A percentile compares a stretch with the other conserved stretches of the same genome.
Conservation (phyloP, 2,888 invertebrate genomes). For the Troides aeacus region DNA sequence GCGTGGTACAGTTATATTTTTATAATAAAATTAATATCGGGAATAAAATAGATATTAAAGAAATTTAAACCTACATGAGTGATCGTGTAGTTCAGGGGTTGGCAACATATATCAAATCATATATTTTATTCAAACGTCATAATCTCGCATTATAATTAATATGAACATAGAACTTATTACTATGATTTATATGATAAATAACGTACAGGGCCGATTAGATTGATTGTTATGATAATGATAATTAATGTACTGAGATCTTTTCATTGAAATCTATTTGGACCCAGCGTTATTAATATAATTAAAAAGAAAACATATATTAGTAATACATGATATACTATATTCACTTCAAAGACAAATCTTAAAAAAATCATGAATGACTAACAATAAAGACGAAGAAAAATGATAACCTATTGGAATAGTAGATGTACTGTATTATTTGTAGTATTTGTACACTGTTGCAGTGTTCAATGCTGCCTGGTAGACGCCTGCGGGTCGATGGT, state of each 20-base stretch:
- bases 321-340: background rate
- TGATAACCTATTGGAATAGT: background rate
- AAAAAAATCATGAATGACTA: background rate
- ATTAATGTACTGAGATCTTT: conserved; percentile 14
- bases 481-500: conserved; percentile 55
- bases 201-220: conserved; percentile 1
- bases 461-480: conserved; percentile 1
- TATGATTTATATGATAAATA: no score
- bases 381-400: background rate
- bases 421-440: background rate
- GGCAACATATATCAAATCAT: no score
- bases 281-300: conserved; percentile 3
- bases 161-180: no score
- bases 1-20: no score
- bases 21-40: no score
- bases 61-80: no score
- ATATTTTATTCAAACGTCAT: no score
- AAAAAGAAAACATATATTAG: background rate
- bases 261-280: conserved; percentile 22
- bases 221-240: conserved; percentile 3
- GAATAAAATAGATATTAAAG: no score
- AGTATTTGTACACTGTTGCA: no score
- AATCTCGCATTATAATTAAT: no score
- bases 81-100: no score
- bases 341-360: background rate